phyloP scores from a whole-genome alignment of 2,113 vertebrate genomes.

The Hymenochirus boettgeri region DNA sequence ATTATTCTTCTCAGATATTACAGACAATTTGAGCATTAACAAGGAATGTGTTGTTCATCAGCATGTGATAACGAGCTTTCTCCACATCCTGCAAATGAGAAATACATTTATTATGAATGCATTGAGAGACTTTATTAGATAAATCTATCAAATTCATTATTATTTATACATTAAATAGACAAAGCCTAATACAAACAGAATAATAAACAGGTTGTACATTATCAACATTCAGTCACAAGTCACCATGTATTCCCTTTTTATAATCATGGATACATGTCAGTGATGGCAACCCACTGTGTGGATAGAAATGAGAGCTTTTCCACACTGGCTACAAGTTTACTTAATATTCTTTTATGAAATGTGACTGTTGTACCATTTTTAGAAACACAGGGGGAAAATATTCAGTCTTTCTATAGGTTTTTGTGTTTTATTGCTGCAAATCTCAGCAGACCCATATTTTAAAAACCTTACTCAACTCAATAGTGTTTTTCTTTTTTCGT shows the following conservation, averaged over 20 bases:
- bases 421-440: no score
- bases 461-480: no score
- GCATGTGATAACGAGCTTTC: background rate
- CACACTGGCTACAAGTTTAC: no score
- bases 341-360: no score
- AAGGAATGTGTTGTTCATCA: slow-evolving; percentile 1
- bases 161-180: slow-evolving; percentile 26
- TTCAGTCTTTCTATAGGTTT: no score
- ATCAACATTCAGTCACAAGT: background rate
- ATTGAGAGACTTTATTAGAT: slow-evolving; percentile 16
- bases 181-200: background rate
- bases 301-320: background rate
- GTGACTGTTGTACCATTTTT: no score
- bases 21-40: background rate
- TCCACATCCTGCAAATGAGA: slow-evolving; percentile 11
- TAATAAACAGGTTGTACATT: background rate
- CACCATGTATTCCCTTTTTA: background rate
- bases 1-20: background rate
- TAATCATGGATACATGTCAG: background rate
- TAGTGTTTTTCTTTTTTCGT: no score
- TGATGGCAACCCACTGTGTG: background rate
- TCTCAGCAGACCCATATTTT: no score
- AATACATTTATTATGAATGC: slow-evolving; percentile 13
- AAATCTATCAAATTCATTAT: slow-evolving; percentile 23
- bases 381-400: no score